Evolutionary conservation across 2,113 vertebrate genomes (phyloP).

Genomic region (Notarius lentiginosus): DNA sequence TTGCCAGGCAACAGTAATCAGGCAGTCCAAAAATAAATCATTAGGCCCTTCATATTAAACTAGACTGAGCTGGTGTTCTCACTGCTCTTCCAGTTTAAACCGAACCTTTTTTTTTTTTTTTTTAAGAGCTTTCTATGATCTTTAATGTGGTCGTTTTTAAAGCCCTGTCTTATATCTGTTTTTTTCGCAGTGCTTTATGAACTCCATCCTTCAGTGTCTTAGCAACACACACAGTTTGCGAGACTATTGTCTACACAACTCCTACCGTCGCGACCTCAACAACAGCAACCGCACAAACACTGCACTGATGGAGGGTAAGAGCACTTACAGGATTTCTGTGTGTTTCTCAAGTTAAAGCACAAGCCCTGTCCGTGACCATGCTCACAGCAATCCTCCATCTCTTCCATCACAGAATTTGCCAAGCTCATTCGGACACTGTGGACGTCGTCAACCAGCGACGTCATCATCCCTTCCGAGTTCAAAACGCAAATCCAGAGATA

Average conservation of each 20-base stretch:
- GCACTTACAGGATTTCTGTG: not conserved
- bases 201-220: slow-evolving; percentile 99
- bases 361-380: not conserved
- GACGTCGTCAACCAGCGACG: slow-evolving; percentile 87
- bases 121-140: not conserved
- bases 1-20: slow-evolving; percentile 65
- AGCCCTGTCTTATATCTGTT: slow-evolving; percentile 21
- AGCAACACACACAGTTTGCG: slow-evolving; percentile 93
- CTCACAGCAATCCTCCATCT: slow-evolving; percentile 2
- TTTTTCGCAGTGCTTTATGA: slow-evolving; percentile 93
- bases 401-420: slow-evolving; percentile 82
- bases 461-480: slow-evolving; percentile 94
- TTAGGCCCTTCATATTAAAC: slow-evolving; percentile 52
- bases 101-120: not conserved
- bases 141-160: slow-evolving; percentile 34
- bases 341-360: not conserved
- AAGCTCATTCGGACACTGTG: slow-evolving; percentile 94
- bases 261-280: slow-evolving; percentile 90
- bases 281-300: slow-evolving; percentile 87
- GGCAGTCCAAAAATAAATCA: slow-evolving; percentile 65
- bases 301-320: slow-evolving; percentile 91
- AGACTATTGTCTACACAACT: slow-evolving; percentile 95
- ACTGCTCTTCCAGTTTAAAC: not conserved
- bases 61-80: slow-evolving; percentile 45
- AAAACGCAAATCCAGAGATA: slow-evolving; percentile 99